Percentiles rank a stretch among this genome's conserved stretches.
phyloP scores from a whole-genome alignment of 2,797 vertebrate genomes.

The Sebastes oblongus region DNA sequence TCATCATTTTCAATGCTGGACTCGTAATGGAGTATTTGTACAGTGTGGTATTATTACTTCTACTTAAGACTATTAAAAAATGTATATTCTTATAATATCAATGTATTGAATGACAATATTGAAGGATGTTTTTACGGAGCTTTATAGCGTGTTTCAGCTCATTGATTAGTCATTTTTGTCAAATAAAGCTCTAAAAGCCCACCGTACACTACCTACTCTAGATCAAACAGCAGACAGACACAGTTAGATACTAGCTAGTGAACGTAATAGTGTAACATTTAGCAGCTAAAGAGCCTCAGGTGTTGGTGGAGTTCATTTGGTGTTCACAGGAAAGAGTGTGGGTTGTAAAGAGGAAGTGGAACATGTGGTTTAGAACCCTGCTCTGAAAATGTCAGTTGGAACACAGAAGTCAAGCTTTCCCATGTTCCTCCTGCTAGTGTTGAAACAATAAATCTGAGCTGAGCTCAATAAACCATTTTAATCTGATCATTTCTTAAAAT shows the following conservation, averaged over 20 bases:
- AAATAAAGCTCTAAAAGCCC: not conserved
- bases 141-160: not conserved
- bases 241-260: not conserved
- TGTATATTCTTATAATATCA: not conserved
- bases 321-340: not conserved
- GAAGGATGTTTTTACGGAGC: not conserved
- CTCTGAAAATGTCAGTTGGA: not conserved
- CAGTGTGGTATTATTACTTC: not conserved
- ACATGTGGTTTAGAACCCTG: accelerated
- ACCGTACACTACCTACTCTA: not conserved
- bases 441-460: not conserved
- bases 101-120: not conserved
- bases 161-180: not conserved
- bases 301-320: not conserved
- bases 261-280: not conserved
- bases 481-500: not conserved
- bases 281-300: not conserved
- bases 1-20: not conserved
- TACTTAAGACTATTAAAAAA: too few relatives aligned
- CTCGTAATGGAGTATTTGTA: not conserved
- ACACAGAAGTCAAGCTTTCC: accelerated
- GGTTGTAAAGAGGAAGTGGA: not conserved
- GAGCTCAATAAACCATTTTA: not conserved
- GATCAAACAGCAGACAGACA: not conserved
- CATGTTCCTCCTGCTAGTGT: not conserved